Evolutionary conservation across 1,140 invertebrate genomes (phyloP).

Genomic region (Helicoverpa armigera): DNA sequence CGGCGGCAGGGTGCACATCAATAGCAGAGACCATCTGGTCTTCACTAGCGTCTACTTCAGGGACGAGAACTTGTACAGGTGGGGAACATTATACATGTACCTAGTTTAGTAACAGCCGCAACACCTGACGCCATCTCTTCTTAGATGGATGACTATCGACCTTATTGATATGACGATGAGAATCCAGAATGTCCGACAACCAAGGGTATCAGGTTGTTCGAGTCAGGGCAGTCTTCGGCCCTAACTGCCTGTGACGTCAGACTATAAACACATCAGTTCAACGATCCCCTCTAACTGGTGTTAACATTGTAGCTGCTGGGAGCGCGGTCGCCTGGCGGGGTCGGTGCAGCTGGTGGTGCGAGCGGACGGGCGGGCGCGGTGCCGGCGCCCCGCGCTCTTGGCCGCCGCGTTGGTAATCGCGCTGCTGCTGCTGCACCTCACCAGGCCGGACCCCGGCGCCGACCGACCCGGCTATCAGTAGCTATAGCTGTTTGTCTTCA

Average conservation of each 20-base stretch:
- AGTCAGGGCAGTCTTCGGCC: too few species aligned
- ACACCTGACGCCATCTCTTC: too few species aligned
- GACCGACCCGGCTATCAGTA: not conserved
- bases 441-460: not conserved
- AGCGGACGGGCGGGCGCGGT: conserved; percentile 15
- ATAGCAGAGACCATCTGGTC: conserved; percentile 62
- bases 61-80: conserved; percentile 67
- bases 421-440: not conserved
- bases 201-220: too few species aligned
- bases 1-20: conserved; percentile 56
- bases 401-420: not conserved
- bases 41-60: conserved; percentile 50
- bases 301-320: conserved; percentile 89
- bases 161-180: too few species aligned
- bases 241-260: too few species aligned
- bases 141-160: too few species aligned
- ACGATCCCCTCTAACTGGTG: too few species aligned
- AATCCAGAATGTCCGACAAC: too few species aligned
- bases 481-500: too few species aligned
- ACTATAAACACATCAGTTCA: too few species aligned
- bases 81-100: not conserved
- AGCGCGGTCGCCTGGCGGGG: conserved; percentile 87
- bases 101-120: too few species aligned
- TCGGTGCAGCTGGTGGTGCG: conserved; percentile 59
- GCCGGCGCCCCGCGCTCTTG: conserved; percentile 21